Percentiles rank a stretch among this genome's conserved stretches.
Conservation (phyloP, 2,113 vertebrate species). For the Haemorhous mexicanus region DNA sequence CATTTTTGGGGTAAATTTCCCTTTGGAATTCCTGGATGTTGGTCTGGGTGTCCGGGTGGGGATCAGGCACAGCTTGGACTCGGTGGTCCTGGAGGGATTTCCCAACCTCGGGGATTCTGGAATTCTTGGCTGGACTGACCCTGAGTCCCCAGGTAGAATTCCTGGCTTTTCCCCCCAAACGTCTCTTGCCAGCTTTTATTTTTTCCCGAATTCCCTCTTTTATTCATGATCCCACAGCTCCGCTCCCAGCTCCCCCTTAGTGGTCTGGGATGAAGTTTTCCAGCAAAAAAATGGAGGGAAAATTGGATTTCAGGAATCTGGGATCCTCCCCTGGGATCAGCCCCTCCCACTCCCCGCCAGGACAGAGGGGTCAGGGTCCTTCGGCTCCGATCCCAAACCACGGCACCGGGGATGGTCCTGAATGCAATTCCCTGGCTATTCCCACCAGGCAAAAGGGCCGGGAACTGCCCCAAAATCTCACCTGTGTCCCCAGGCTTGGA, state of each 20-base stretch:
- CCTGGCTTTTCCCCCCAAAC: not conserved
- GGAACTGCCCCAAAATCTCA: not conserved
- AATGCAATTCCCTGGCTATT: not conserved
- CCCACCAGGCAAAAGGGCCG: not conserved
- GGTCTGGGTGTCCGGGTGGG: not conserved
- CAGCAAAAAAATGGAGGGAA: rapidly evolving
- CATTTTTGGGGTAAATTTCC: not conserved
- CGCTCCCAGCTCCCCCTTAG: not conserved
- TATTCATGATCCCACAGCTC: rapidly evolving
- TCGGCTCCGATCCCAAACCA: rapidly evolving
- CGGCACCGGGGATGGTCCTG: not conserved
- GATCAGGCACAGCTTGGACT: not conserved
- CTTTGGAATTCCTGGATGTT: not conserved
- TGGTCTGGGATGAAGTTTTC: not conserved
- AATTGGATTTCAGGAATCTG: not conserved
- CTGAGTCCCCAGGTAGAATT: not conserved
- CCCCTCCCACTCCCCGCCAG: not conserved
- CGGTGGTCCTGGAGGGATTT: not conserved
- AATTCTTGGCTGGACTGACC: not conserved
- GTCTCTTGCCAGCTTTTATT: not conserved
- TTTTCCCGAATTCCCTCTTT: not conserved
- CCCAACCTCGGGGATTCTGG: not conserved
- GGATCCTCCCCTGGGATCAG: rapidly evolving
- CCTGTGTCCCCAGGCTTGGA: rapidly evolving
- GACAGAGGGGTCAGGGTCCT: rapidly evolving